phyloP scores from a whole-genome alignment of 2,888 invertebrate genomes.

The Campoplex capitator region DNA sequence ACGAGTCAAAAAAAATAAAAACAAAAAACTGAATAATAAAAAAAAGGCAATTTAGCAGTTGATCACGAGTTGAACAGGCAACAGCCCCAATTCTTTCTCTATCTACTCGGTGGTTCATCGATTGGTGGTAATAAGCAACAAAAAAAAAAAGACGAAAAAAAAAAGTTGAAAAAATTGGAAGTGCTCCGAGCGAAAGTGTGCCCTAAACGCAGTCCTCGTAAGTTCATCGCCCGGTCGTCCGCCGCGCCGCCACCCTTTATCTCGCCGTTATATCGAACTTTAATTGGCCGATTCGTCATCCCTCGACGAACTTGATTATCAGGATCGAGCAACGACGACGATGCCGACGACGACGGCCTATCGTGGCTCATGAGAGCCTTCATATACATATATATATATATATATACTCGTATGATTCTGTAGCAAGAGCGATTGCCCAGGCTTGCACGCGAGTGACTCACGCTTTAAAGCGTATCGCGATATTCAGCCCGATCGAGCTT shows the following conservation, averaged over 20 bases:
- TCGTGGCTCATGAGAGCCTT: conserved; percentile 71
- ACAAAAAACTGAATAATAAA: not conserved
- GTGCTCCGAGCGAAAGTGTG: conserved; percentile 49
- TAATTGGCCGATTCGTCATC: conserved; percentile 85
- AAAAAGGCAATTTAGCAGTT: conserved; percentile 27
- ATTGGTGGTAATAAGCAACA: conserved; percentile 53
- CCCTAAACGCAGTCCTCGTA: conserved; percentile 48
- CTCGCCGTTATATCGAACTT: conserved; percentile 82
- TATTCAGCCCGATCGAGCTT: conserved; percentile 62
- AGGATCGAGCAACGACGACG: conserved; percentile 77
- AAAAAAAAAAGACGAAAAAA: not conserved
- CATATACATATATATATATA: not conserved
- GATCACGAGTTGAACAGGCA: conserved; percentile 23
- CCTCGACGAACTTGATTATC: conserved; percentile 84
- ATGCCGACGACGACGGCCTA: conserved; percentile 74
- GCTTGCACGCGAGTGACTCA: conserved; percentile 83
- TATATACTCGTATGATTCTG: conserved; percentile 4
- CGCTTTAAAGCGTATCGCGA: conserved; percentile 79
- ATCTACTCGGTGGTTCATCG: conserved; percentile 41
- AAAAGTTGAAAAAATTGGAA: conserved; percentile 28
- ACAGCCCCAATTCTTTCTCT: conserved; percentile 20
- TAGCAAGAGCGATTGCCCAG: conserved; percentile 63
- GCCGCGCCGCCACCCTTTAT: conserved; percentile 76
- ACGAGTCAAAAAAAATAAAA: conserved; percentile 9
- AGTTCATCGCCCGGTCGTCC: conserved; percentile 71